Evolutionary conservation across 1,140 invertebrate genomes (phyloP).

Genomic region (Cyclina sinensis): DNA sequence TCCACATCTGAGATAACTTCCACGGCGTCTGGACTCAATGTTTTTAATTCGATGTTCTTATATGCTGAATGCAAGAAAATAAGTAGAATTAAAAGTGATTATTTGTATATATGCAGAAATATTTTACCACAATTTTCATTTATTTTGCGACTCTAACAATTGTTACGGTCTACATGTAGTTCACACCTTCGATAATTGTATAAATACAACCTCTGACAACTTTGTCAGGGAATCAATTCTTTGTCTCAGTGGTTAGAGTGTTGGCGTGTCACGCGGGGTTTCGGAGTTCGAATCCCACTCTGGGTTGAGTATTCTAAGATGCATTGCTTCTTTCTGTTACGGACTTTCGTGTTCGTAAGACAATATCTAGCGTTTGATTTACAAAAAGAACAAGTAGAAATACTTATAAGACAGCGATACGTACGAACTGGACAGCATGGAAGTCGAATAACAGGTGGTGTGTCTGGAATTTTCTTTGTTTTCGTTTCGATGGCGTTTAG

Average conservation of each 20-base stretch:
- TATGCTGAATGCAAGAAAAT: neutral
- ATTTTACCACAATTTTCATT: neutral
- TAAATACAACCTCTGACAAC: too few species aligned
- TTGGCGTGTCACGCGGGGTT: too few species aligned
- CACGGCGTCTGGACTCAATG: constrained; percentile 1
- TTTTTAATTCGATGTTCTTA: constrained; percentile 39
- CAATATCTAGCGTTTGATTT: neutral
- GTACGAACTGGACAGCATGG: constrained; percentile 61
- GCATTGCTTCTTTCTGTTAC: too few species aligned
- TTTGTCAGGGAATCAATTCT: too few species aligned
- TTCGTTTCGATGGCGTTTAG: neutral
- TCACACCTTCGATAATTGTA: too few species aligned
- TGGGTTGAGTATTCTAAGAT: too few species aligned
- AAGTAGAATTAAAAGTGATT: neutral
- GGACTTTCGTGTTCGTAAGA: too few species aligned
- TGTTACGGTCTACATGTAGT: neutral
- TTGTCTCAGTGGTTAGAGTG: too few species aligned
- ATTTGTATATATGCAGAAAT: neutral
- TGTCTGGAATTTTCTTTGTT: constrained; percentile 37
- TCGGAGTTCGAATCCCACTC: too few species aligned
- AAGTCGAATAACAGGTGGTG: constrained; percentile 53
- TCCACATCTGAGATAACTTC: constrained; percentile 43
- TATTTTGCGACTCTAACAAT: neutral
- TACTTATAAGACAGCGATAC: neutral
- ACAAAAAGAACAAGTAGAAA: neutral